phyloP scores from a whole-genome alignment of 2,113 vertebrate species.

The Platanista minor region DNA sequence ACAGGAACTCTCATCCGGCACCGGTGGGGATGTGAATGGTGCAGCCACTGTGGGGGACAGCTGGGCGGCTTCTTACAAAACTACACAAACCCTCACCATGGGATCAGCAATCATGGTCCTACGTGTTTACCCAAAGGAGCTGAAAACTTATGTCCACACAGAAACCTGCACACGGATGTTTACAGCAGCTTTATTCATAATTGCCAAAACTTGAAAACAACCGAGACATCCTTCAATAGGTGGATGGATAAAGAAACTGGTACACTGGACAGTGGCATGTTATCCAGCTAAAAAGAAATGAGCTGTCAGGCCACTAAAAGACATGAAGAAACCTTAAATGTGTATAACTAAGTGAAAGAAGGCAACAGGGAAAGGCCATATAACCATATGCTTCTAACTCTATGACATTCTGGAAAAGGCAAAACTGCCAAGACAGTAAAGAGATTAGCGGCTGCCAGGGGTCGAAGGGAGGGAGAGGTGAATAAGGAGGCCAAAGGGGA shows the following conservation, averaged over 20 bases:
- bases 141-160: fast-evolving
- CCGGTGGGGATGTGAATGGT: fast-evolving
- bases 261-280: fast-evolving
- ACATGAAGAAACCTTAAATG: fast-evolving
- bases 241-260: fast-evolving
- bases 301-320: background rate
- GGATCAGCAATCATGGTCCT: fast-evolving
- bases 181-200: fast-evolving
- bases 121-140: background rate
- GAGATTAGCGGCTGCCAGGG: fast-evolving
- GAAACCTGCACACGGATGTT: fast-evolving
- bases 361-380: fast-evolving
- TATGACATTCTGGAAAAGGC: fast-evolving
- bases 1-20: fast-evolving
- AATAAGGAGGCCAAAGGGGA: background rate
- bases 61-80: background rate
- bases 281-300: fast-evolving
- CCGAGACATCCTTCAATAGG: fast-evolving
- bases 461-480: fast-evolving
- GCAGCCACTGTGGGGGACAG: background rate
- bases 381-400: fast-evolving
- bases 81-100: fast-evolving
- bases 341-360: fast-evolving
- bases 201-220: fast-evolving
- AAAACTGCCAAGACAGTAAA: fast-evolving